Conservation (phyloP, 2,797 vertebrate genomes). For the Crocodylus rhombifer region DNA sequence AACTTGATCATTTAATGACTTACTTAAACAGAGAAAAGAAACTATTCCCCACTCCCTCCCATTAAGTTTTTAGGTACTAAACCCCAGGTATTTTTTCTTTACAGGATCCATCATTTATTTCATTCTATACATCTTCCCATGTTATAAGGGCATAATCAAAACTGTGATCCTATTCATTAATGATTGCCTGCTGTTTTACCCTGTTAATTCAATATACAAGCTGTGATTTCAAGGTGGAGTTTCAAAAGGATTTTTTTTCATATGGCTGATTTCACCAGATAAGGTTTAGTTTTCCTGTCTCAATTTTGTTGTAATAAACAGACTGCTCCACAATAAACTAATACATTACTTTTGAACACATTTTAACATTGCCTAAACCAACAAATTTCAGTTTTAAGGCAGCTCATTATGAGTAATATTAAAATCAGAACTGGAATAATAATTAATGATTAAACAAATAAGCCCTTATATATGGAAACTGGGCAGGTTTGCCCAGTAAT, state of each 20-base stretch:
- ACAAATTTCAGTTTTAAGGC: slow-evolving; percentile 61
- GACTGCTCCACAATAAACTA: slow-evolving; percentile 76
- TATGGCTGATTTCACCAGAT: slow-evolving; percentile 63
- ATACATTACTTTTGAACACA: slow-evolving; percentile 61
- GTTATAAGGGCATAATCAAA: slow-evolving; percentile 68
- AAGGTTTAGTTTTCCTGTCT: slow-evolving; percentile 77
- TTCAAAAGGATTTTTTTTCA: slow-evolving; percentile 73
- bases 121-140: slow-evolving; percentile 62
- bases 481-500: slow-evolving; percentile 14
- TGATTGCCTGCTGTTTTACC: slow-evolving; percentile 60
- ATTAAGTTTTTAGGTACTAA: slow-evolving; percentile 52
- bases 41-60: not conserved
- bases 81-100: slow-evolving; percentile 48
- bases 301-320: slow-evolving; percentile 75
- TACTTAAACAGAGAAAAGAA: not conserved
- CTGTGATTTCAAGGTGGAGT: slow-evolving; percentile 45
- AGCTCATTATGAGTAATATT: slow-evolving; percentile 64
- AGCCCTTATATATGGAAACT: slow-evolving; percentile 70
- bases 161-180: slow-evolving; percentile 61
- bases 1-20: too few relatives aligned
- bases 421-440: slow-evolving; percentile 70
- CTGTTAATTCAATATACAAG: slow-evolving; percentile 47
- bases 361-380: slow-evolving; percentile 74
- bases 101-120: slow-evolving; percentile 75
- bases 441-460: slow-evolving; percentile 76